Evolutionary conservation across 2,113 vertebrate species (phyloP).

Genomic region (Caretta caretta): DNA sequence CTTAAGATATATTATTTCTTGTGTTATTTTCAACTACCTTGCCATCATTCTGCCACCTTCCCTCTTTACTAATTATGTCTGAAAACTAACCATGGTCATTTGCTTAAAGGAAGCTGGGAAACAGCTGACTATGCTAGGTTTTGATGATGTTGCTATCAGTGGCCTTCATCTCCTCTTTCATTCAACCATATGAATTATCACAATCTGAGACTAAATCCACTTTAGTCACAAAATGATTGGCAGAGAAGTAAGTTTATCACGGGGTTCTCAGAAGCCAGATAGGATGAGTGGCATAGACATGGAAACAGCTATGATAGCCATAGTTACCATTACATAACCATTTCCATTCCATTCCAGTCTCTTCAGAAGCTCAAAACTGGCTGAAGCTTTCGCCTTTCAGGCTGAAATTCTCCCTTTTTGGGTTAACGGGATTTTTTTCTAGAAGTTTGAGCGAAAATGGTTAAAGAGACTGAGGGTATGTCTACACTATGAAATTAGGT

Average conservation of each 20-base stretch:
- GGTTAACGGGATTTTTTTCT: not conserved
- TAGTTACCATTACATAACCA: not conserved
- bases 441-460: not conserved
- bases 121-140: not conserved
- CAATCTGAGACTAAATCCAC: not conserved
- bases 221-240: not conserved
- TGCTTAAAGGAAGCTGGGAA: not conserved
- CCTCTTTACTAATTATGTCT: not conserved
- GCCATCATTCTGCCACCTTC: not conserved
- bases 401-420: not conserved
- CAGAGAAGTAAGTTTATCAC: not conserved
- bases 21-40: not conserved
- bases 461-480: not conserved
- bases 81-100: not conserved
- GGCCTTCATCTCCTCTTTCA: not conserved
- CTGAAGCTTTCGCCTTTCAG: not conserved
- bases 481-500: no score
- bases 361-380: not conserved
- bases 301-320: not conserved
- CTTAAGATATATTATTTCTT: not conserved
- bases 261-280: not conserved
- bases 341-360: not conserved
- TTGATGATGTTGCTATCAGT: not conserved
- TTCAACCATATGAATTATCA: not conserved
- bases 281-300: not conserved